phyloP scores from a whole-genome alignment of 2,797 vertebrate species.

The Benthosema pterotum region DNA sequence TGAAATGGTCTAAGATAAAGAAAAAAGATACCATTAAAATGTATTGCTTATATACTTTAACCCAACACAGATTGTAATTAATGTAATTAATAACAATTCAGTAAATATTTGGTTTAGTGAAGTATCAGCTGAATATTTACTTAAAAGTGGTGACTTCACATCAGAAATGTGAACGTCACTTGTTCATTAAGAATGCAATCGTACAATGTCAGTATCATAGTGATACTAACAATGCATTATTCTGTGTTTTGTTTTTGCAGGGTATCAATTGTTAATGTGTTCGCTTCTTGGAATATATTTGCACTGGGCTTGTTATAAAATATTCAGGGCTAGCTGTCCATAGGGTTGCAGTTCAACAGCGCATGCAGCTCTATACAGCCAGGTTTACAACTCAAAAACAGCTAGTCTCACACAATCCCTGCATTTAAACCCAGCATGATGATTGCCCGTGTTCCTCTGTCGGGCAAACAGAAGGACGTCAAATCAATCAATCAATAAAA shows the following conservation, averaged over 20 bases:
- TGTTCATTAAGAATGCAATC: not conserved
- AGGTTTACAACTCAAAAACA: not conserved
- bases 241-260: constrained; percentile 41
- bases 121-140: no score
- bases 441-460: not conserved
- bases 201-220: constrained; percentile 2
- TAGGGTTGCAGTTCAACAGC: constrained; percentile 12
- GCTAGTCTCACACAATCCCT: not conserved
- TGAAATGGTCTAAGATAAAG: no score
- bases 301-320: constrained; percentile 39
- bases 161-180: no score
- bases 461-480: not conserved
- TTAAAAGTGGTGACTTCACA: no score
- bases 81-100: no score
- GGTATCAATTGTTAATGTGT: constrained; percentile 52
- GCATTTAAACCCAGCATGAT: not conserved
- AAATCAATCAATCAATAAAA: not conserved
- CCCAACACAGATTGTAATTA: no score
- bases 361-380: constrained; percentile 1
- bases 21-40: no score
- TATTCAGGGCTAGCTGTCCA: constrained; percentile 34
- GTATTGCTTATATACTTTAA: no score
- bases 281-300: constrained; percentile 45
- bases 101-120: no score
- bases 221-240: constrained; percentile 25